phyloP scores from a whole-genome alignment of 1,140 invertebrate genomes.

The Ceratoteleas bidentatus region DNA sequence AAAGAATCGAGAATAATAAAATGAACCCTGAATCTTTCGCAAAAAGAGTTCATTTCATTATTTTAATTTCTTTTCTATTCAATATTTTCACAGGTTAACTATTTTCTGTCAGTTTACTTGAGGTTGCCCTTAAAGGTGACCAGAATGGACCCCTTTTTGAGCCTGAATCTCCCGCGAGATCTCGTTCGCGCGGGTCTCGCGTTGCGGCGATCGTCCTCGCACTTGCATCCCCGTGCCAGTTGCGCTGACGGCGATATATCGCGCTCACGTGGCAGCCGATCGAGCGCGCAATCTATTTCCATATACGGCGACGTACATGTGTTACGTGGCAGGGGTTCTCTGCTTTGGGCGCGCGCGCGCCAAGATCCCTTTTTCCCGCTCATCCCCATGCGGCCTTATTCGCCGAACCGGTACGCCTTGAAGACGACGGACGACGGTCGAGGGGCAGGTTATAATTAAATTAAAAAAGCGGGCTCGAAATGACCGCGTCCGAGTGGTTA shows the following conservation, averaged over 20 bases:
- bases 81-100: no score
- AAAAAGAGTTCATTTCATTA: no score
- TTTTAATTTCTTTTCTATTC: no score
- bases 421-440: slow-evolving; percentile 54
- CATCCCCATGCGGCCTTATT: slow-evolving; percentile 54
- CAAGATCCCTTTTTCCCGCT: slow-evolving; percentile 52
- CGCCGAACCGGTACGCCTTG: slow-evolving; percentile 63
- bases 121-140: neutral
- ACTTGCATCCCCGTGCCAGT: slow-evolving; percentile 52
- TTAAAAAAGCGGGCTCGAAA: slow-evolving; percentile 58
- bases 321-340: slow-evolving; percentile 64
- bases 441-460: slow-evolving; percentile 68
- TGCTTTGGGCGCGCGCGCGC: slow-evolving; percentile 11
- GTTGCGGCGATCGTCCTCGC: slow-evolving; percentile 22
- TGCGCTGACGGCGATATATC: slow-evolving; percentile 64
- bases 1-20: no score
- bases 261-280: slow-evolving; percentile 60
- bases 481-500: slow-evolving; percentile 40
- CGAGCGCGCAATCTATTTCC: slow-evolving; percentile 64
- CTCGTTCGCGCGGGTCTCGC: slow-evolving; percentile 14
- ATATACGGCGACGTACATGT: slow-evolving; percentile 66
- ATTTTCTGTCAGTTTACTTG: no score
- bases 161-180: slow-evolving; percentile 4
- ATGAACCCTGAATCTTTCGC: no score
- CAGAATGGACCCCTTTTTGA: neutral